Evolutionary conservation across 2,797 vertebrate genomes (phyloP), one percentile per base, ranked within the genome.

Genomic region (Mormyrops attenuatus): DNA sequence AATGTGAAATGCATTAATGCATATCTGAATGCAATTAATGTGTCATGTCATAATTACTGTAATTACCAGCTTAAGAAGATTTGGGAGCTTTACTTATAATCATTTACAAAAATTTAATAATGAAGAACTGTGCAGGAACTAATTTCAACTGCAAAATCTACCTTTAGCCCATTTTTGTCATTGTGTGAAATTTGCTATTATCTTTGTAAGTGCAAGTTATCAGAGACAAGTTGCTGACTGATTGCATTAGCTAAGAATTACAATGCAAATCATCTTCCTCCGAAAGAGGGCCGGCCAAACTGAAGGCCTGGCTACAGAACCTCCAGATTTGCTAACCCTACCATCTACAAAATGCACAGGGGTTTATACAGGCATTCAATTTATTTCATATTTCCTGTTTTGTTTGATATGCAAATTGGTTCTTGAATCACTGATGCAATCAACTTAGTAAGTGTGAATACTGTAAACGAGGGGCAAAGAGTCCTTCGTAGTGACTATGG

Each of bases 41-140:
- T 82, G 77, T 82, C 41, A 82, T 22, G 41, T 82, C 73, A 47
- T 47, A 82, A 82, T 82, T 47, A 82, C 77, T 82, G 77, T 82
- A 38, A 82, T 82, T 82, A 82, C 20, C 77, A 47, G 41, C 77
- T 44, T 47, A 82, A 47, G 20, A 82, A 44, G 20, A n/a, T 82
- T 82, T 47, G 41, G 44, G 77, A 82, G 77, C 77, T 82, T 82
- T 82, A 82, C 38, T 82, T 38, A 82, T 82, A 44, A 44, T 82
- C 77, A 82, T 82, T 82, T n/a, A 11, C 17, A 3, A 1, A 82
- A 20, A 82, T 82, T 47, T 82, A 47, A 82, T 47, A 82, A 82
- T 47, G 7, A 47, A 44, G 20, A 22, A 22, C 77, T 82, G 41
- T 82, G 38, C 38, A 44, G 6, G 73, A 80, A 44, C 15, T 41